Base-by-base conservation (phyloP, 2,888 invertebrate species). In the Gymnosoma rotundatum region DNA sequence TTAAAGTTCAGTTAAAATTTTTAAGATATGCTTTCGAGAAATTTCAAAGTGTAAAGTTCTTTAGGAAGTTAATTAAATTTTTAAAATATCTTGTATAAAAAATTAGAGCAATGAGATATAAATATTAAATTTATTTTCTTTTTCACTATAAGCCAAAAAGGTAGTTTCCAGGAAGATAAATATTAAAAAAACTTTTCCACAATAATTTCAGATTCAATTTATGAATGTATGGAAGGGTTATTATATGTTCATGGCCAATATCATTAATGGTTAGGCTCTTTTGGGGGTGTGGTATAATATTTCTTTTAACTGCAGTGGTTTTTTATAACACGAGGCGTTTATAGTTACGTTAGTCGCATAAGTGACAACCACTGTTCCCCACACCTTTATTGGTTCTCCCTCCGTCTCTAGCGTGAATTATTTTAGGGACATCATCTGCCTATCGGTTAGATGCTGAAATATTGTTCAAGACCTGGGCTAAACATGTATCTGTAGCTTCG, bases 171-270 rank as follows among this genome's bases (percentile, higher is more conserved):
- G n/a, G n/a, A n/a, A n/a, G n/a, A n/a, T n/a, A n/a, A n/a, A n/a
- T n/a, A n/a, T n/a, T n/a, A n/a, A n/a, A n/a, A n/a, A n/a, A n/a
- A n/a, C n/a, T n/a, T n/a, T n/a, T n/a, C n/a, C n/a, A n/a, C n/a
- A n/a, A n/a, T n/a, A n/a, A n/a, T 45, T 63, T 42, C 10, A 45
- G 45, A n/a, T 63, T 63, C 45, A 63, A n/a, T 18, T 21, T 63
- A n/a, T 63, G 45, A 18, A 63, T 45, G 21, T 45, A 63, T 45
- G 63, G 63, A 20, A 63, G 21, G 1, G 63, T 63, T 63, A 63
- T 63, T 21, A 52, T 32, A 9, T 67, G 16, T 52, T 52, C 52
- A 32, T 66, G 50, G 16, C 66, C 66, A 52, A 14, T 48, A 14
- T 54, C 52, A 2, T 36, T 67, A 38, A 67, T 36, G 52, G 54